Percentiles rank a stretch among this genome's conserved stretches.
Conservation (phyloP, 2,113 vertebrate species). For the Agelaius tricolor region DNA sequence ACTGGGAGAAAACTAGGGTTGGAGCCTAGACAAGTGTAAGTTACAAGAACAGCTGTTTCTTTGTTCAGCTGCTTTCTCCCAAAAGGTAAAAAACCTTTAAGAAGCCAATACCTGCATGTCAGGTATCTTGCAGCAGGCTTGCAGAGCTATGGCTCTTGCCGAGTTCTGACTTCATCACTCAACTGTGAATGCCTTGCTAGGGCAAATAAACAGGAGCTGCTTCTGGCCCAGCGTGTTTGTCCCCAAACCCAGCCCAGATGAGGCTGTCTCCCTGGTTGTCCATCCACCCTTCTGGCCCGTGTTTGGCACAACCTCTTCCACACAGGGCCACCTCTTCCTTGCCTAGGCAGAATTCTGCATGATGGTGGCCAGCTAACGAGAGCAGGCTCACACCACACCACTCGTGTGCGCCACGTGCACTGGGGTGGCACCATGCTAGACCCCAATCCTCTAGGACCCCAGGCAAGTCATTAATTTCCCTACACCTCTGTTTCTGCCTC, state of each 20-base stretch:
- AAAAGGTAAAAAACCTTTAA: background rate
- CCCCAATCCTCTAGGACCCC: background rate
- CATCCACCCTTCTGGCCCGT: background rate
- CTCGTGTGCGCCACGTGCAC: accelerated
- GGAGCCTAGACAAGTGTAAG: background rate
- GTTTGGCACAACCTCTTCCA: background rate
- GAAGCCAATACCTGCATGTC: background rate
- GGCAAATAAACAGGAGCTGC: background rate
- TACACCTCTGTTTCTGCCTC: background rate
- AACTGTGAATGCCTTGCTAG: background rate
- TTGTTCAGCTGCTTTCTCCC: background rate
- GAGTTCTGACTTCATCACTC: background rate
- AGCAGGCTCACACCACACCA: background rate
- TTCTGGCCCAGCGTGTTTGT: background rate
- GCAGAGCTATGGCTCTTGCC: background rate
- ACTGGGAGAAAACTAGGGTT: background rate
- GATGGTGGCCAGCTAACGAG: accelerated
- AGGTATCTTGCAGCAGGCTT: background rate
- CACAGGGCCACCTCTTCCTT: background rate
- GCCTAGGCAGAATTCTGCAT: accelerated
- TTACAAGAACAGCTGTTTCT: background rate
- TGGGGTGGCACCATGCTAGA: accelerated
- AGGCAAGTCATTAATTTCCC: background rate
- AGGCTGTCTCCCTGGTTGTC: background rate
- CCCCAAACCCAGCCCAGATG: background rate